Base-by-base conservation (phyloP, 2,113 vertebrate species). In the Rhizomys pruinosus region DNA sequence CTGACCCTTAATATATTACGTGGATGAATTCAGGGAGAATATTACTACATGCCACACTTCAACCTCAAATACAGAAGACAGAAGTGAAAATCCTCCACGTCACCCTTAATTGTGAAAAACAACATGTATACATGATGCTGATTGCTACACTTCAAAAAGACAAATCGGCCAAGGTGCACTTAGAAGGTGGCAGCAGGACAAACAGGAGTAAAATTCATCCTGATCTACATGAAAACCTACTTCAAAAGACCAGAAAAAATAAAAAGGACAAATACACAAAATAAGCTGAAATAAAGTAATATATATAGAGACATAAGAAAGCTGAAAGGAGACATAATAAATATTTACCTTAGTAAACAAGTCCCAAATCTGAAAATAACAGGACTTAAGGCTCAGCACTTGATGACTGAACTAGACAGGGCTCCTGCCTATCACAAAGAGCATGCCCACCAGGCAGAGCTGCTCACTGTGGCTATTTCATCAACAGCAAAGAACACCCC, bases 281-380 rank as follows among this genome's bases (percentile, higher is more conserved):
- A 55, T 29, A 80, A 81, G 42, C 11, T 34, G 10, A 87, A 29
- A 77, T 57, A 84, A 84, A 74, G 59, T 66, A 19, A 71, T 25
- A 61, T 17, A 1, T 63, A 4, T 25, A 11, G 57, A 44, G 32
- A 32, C 10, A 86, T 3, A 52, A 11, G n/a, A 77, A 93, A 72
- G 59, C 47, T 89, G 4, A 44, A 85, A 89, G 37, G 78, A 66
- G 42, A 47, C 20, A 32, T 0, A 57, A 55, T 59, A 84, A 64
- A 80, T 37, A 19, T 85, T 90, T 95, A 90, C 44, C 44, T 77
- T 90, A 94, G 52, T 63, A 63, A 92, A 89, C 66, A 85, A 89
- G 69, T 25, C 85, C 42, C 37, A 94, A 80, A 66, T 78, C 42
- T 59, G 37, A 87, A 74, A 89, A 55, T 71, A 66, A 77, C 0